Evolutionary conservation across 2,113 vertebrate species (phyloP), one percentile per base, ranked within the genome.

Genomic region (Sitta europaea): DNA sequence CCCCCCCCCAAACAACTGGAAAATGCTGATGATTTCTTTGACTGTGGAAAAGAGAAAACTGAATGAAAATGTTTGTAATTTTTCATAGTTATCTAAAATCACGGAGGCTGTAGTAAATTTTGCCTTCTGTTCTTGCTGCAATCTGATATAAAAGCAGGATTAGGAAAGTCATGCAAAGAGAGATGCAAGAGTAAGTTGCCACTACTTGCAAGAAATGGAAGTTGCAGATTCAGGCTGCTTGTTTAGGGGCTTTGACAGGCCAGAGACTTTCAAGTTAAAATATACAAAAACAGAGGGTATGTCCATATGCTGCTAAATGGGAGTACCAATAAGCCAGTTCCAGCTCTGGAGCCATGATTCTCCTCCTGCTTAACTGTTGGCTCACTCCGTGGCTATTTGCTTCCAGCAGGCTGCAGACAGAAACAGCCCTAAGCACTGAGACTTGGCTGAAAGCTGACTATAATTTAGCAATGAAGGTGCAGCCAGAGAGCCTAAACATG

Each of bases 401-500:
- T 96, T 97, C 88, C 88, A 96, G 38, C 67, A 92, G 72, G 67
- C 63, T 95, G 42, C 86, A 95, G 86, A 95, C 92, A 94, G 94
- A 96, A 93, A 93, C 75, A 92, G 85, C 92, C 95, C 89, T 80
- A 43, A 95, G 94, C 92, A 66, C 51, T 76, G 92, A 94, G 94
- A 86, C 91, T 95, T 95, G 95, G 94, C 79, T 77, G 91, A 86
- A 96, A 90, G 76, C 45, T 83, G 6, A 28, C 67, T 80, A 16
- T 92, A 88, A 94, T 94, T 97, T 92, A 95, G 55, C 38, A 63
- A n/a, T 7, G 33, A 63, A 92, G 88, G 68, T 5, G 55, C 63
- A 93, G 88, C 86, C 95, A 93, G 72, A 90, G 81, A 92, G 84
- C 79, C 74, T 97, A 94, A 90, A 88, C 73, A 47, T n/a, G 20